Base-by-base conservation (phyloP, 2,797 vertebrate species). In the Tenualosa thibaudeaui region DNA sequence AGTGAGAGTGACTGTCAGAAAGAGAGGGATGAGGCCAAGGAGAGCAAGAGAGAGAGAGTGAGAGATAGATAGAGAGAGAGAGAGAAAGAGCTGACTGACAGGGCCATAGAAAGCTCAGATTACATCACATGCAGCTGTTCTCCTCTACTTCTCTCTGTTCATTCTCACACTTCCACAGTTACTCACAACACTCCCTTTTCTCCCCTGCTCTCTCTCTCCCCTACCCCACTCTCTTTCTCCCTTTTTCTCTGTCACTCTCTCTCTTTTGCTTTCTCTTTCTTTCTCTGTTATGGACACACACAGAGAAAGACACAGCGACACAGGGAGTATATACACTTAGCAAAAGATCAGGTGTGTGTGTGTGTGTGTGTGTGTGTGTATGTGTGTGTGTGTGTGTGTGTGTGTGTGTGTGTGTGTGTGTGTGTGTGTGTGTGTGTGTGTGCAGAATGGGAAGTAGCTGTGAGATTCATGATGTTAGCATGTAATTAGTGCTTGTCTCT, bases 201-300 rank as follows among this genome's bases (percentile, higher is more conserved):
- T 82, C 6, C 56, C 10, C 54, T 9, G 62, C 85, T 26, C 78
- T 81, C 53, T 31, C 68, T 43, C 56, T n/a, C 9, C 17, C 56
- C 24, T 13, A 50, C 31, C 24, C 9, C n/a, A n/a, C 10, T 43
- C 56, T n/a, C 54, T 9, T 58, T 31, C 40, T 12, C 60, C 22
- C 82, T 50, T 58, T n/a, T 31, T 31, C 83, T 60, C 60, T 71
- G 56, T 15, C 85, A 78, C 85, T 26, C 78, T 81, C 53, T 31
- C 68, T 43, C 56, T n/a, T 31, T 9, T 58, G 31, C 22, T 5
- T 43, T 37, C 60, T 50, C 78, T n/a, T 31, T 49, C 83, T 60
- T 51, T 58, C 71, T 15, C 85, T 62, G 81, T 26, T 60, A 81
- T 46, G n/a, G 31, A 75, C 68, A 71, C 31, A 71, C 31, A 71